A percentile compares a stretch with the other conserved stretches of the same genome.
Conservation (phyloP, 2,888 invertebrate species). For the Orthosia incerta region DNA sequence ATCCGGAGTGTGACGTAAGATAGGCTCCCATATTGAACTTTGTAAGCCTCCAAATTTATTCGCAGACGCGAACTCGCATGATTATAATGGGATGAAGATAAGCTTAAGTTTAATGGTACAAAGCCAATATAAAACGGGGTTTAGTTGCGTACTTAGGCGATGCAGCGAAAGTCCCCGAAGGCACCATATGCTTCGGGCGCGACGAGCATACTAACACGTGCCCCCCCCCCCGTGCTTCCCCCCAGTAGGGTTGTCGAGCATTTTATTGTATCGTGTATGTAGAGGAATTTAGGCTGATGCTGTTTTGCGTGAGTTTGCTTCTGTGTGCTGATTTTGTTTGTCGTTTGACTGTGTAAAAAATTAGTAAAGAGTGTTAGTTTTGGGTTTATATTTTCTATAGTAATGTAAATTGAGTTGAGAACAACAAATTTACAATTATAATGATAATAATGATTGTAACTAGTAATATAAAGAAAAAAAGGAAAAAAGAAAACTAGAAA, state of each 20-base stretch:
- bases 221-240: neutral
- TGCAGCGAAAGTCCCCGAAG: conserved; percentile 67
- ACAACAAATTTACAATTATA: neutral
- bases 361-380: conserved; percentile 1
- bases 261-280: conserved; percentile 40
- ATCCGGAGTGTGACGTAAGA: conserved; percentile 60
- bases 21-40: conserved; percentile 63
- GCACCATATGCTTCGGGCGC: conserved; percentile 68
- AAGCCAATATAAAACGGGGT: conserved; percentile 67
- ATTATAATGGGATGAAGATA: conserved; percentile 67
- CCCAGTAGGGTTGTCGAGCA: conserved; percentile 46
- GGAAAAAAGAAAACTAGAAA: no score
- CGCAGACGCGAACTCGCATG: conserved; percentile 63
- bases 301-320: conserved; percentile 38
- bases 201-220: conserved; percentile 70
- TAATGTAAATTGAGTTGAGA: neutral
- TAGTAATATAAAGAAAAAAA: no score
- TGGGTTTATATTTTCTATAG: neutral
- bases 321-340: conserved; percentile 20
- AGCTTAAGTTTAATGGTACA: conserved; percentile 68
- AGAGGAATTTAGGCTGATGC: conserved; percentile 34
- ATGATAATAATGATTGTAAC: neutral
- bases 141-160: conserved; percentile 64
- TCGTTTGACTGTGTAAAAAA: conserved; percentile 4
- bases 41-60: conserved; percentile 68